These are phyloP conservation scores for Hipparchia semele DNA, from an alignment of 2,888 invertebrate genomes.

Conservation along the genomic window DNA sequence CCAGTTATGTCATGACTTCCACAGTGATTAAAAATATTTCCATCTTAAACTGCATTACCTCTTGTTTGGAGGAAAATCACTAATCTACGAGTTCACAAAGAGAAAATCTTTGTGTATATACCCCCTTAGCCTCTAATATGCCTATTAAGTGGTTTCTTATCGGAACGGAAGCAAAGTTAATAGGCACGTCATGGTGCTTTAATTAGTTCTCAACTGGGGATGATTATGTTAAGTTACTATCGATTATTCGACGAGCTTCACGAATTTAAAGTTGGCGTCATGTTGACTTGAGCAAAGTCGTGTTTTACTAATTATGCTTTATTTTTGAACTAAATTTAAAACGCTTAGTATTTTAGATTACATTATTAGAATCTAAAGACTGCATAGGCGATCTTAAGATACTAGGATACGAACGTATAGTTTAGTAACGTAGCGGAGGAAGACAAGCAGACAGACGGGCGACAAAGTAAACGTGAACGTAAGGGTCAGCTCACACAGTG, in stretches of 20 bases:
- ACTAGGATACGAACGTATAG: too few species aligned
- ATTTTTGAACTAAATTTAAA: neutral
- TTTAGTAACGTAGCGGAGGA: too few species aligned
- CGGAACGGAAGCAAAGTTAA: constrained; percentile 55
- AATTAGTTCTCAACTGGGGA: constrained; percentile 55
- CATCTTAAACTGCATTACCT: too few species aligned
- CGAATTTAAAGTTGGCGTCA: constrained; percentile 28
- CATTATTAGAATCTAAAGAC: too few species aligned
- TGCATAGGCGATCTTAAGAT: too few species aligned
- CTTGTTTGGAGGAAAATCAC: too few species aligned
- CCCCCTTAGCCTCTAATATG: constrained; percentile 28
- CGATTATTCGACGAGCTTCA: constrained; percentile 44
- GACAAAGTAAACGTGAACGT: too few species aligned
- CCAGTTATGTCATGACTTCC: too few species aligned
- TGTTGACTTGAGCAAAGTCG: constrained; percentile 22
- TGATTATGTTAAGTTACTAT: constrained; percentile 48
- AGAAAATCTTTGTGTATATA: neutral
- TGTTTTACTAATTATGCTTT: constrained; percentile 11
- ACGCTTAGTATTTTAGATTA: too few species aligned
- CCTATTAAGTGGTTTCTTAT: constrained; percentile 34
- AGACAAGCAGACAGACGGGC: too few species aligned
- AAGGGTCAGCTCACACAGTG: too few species aligned
- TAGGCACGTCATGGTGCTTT: constrained; percentile 58
- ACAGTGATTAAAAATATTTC: too few species aligned
- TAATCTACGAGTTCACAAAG: neutral